A percentile compares a stretch with the other conserved stretches of the same genome.
Conservation (phyloP, 2,888 invertebrate genomes). For the Leptopterna dolabrata region DNA sequence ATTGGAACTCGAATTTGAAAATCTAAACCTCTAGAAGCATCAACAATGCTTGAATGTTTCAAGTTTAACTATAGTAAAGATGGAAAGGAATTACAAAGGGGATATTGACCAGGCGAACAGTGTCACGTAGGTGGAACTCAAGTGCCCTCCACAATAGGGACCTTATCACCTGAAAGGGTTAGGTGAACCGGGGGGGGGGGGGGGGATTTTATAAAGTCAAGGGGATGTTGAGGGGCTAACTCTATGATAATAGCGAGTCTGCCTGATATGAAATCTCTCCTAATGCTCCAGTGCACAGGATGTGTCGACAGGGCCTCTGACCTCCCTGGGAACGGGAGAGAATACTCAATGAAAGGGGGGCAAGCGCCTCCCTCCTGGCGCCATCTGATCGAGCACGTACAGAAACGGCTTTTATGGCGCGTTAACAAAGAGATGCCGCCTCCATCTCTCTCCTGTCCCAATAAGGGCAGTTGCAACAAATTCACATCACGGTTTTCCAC, state of each 20-base stretch:
- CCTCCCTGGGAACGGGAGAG: constrained; percentile 23
- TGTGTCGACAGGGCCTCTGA: constrained; percentile 9
- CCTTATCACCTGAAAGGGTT: constrained; percentile 8
- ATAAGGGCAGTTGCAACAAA: constrained; percentile 53
- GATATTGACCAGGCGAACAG: not conserved
- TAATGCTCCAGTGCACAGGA: constrained; percentile 31
- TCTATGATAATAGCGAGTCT: constrained; percentile 36
- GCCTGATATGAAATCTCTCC: constrained; percentile 44
- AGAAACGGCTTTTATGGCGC: constrained; percentile 49
- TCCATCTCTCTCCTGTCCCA: constrained; percentile 27
- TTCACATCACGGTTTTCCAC: constrained; percentile 45
- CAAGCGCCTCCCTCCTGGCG: not conserved
- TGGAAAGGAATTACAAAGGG: not conserved
- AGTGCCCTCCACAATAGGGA: constrained; percentile 31
- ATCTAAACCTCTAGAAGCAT: too few relatives aligned
- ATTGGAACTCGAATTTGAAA: too few relatives aligned
- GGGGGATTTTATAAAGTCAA: constrained; percentile 33
- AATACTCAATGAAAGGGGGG: constrained; percentile 44
- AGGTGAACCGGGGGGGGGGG: not conserved
- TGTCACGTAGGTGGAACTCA: not conserved
- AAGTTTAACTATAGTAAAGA: too few relatives aligned
- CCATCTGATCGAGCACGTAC: constrained; percentile 48
- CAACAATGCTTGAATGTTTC: too few relatives aligned
- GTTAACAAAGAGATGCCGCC: constrained; percentile 49
- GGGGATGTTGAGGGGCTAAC: constrained; percentile 29